phyloP scores from a whole-genome alignment of 2,113 vertebrate genomes.

The Paratilapia polleni region DNA sequence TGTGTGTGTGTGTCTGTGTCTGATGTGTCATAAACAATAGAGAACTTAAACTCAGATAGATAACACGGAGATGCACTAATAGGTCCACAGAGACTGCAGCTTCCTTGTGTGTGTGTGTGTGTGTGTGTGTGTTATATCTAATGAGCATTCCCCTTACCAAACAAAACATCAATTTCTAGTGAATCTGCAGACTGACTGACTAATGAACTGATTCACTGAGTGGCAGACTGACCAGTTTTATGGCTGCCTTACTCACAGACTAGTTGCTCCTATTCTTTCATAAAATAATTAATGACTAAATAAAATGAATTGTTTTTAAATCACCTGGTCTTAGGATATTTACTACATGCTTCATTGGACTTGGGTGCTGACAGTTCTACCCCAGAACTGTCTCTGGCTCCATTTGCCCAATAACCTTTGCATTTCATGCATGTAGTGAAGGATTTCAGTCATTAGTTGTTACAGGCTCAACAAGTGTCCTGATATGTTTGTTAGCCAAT shows the following conservation, averaged over 20 bases:
- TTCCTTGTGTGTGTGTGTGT: constrained; percentile 6
- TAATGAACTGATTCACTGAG: constrained; percentile 25
- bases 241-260: not conserved
- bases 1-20: constrained; percentile 9
- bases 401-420: not conserved
- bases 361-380: not conserved
- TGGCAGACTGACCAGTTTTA: not conserved
- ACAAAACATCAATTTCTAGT: constrained; percentile 11
- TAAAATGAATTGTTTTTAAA: not conserved
- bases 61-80: constrained; percentile 54
- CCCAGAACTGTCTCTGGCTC: not conserved
- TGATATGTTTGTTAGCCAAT: not conserved
- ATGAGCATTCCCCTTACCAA: constrained; percentile 32
- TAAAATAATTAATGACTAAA: not conserved
- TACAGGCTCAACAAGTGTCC: not conserved
- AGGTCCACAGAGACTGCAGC: constrained; percentile 42
- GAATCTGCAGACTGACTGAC: constrained; percentile 6
- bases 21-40: constrained; percentile 47
- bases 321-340: not conserved
- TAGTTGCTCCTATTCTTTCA: not conserved
- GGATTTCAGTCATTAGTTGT: not conserved
- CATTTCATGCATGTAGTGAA: not conserved
- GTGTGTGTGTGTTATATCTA: constrained; percentile 19
- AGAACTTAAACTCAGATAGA: constrained; percentile 50
- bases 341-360: not conserved